A percentile compares a stretch with the other conserved stretches of the same genome.
These are phyloP conservation scores for Trachelus iudaicus DNA, from an alignment of 2,888 invertebrate species.

Conservation along the genomic window DNA sequence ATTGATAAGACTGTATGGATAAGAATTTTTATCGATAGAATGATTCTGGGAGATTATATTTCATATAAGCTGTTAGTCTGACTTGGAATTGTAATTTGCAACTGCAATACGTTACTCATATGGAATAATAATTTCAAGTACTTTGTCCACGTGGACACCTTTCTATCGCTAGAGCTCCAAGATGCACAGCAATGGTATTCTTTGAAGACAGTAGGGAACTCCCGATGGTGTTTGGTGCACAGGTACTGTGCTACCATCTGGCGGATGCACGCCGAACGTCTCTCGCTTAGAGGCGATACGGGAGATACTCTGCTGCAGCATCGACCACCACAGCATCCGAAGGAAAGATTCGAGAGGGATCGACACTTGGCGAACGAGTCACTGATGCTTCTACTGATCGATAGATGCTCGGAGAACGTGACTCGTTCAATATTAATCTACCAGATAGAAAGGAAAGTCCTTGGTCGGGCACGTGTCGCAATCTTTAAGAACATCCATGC, in stretches of 20 bases:
- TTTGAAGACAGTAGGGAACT: neutral
- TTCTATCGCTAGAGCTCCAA: neutral
- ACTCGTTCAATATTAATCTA: neutral
- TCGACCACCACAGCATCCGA: neutral
- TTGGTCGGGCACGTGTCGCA: neutral
- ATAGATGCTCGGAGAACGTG: neutral
- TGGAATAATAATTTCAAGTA: neutral
- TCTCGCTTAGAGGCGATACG: neutral
- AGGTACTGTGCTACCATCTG: constrained; percentile 41
- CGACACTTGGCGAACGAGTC: neutral
- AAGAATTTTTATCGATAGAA: neutral
- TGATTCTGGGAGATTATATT: neutral
- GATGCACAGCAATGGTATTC: neutral
- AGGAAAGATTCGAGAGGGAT: neutral
- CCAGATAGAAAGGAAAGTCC: neutral
- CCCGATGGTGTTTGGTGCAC: constrained; percentile 14
- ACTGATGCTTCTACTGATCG: neutral
- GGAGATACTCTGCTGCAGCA: neutral
- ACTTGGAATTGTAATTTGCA: neutral
- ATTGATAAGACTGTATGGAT: neutral
- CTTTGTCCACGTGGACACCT: neutral
- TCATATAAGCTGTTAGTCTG: neutral
- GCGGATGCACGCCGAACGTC: constrained; percentile 20
- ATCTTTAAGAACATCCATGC: neutral
- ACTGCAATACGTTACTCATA: neutral